phyloP scores from a whole-genome alignment of 2,888 invertebrate species.

The Drosophila subquinaria region DNA sequence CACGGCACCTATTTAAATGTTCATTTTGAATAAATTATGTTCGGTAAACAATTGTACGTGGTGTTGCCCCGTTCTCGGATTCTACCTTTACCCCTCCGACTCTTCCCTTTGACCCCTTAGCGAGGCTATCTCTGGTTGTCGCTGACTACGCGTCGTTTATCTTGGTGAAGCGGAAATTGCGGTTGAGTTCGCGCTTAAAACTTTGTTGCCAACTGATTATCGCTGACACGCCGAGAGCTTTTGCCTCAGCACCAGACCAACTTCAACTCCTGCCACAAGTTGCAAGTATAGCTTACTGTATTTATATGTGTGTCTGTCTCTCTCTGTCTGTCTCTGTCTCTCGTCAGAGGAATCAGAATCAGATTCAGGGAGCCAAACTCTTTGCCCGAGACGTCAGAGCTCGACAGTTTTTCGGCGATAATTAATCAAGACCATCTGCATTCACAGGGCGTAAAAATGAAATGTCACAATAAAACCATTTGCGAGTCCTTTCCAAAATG shows the following conservation, averaged over 20 bases:
- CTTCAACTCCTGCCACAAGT: conserved; percentile 44
- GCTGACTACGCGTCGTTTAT: conserved; percentile 58
- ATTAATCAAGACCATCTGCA: conserved; percentile 75
- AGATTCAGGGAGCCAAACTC: conserved; percentile 62
- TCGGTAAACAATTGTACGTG: conserved; percentile 55
- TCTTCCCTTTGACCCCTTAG: neutral
- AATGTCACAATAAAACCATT: conserved; percentile 74
- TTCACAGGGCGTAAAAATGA: conserved; percentile 72
- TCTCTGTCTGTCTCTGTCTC: conserved; percentile 9
- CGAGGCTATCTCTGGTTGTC: conserved; percentile 20
- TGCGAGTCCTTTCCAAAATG: conserved; percentile 56
- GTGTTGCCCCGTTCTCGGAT: neutral
- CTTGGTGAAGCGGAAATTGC: conserved; percentile 68
- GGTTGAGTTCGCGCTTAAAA: conserved; percentile 68
- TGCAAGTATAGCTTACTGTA: conserved; percentile 51
- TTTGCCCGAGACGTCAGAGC: conserved; percentile 52
- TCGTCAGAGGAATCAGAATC: conserved; percentile 58
- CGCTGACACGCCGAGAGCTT: conserved; percentile 56
- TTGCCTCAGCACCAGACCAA: neutral
- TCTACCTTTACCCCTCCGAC: neutral
- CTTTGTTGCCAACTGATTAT: conserved; percentile 72
- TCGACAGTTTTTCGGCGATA: conserved; percentile 60
- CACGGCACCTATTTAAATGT: conserved; percentile 59
- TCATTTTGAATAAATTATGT: conserved; percentile 61
- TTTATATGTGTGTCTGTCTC: neutral